Evolutionary conservation across 2,888 invertebrate species (phyloP), one percentile per base, ranked within the genome.

Genomic region (Lysandra bellargus): DNA sequence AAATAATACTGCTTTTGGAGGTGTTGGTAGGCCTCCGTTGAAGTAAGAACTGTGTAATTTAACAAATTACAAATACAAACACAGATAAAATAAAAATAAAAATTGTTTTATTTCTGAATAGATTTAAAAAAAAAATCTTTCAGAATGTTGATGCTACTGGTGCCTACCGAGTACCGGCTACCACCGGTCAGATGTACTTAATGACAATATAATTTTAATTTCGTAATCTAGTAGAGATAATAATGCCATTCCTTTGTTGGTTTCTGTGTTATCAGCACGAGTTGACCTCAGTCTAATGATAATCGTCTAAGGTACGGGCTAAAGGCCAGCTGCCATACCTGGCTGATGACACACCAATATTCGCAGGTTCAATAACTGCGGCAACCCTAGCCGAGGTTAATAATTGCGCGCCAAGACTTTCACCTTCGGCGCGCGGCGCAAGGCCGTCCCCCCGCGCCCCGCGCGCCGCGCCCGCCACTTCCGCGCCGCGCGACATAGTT

Each of bases 401-500:
- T 92, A 91, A 92, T 92, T 91, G 91, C 91, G 86, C 86, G 90
- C 87, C 89, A 89, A 92, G 92, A 93, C 94, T 94, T 94, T 94
- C 94, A 93, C 94, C 94, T 93, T 94, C 94, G 91, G 87, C 89
- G 91, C 88, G 88, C 90, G 88, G 89, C 87, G 85, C 93, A 92
- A 92, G 92, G 93, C 92, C 92, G 89, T 86, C 88, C 91, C 90
- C 87, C 90, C 87, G 90, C 88, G 86, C 88, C 91, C 91, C 90
- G 90, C 91, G 91, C 87, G 81, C 84, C 87, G 81, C 86, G 87
- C 83, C 69, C 33, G 69, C 69, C 33, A 69, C 69, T 69, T 69
- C 69, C 69, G 69, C 33, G 69, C 69, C 69, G 30, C 69, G 69
- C 69, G 69, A 69, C 69, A 57, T 57, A 37, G 69, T 69, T 69